Evolutionary conservation across 1,140 invertebrate genomes (phyloP).

Genomic region (Mylabris phalerata): DNA sequence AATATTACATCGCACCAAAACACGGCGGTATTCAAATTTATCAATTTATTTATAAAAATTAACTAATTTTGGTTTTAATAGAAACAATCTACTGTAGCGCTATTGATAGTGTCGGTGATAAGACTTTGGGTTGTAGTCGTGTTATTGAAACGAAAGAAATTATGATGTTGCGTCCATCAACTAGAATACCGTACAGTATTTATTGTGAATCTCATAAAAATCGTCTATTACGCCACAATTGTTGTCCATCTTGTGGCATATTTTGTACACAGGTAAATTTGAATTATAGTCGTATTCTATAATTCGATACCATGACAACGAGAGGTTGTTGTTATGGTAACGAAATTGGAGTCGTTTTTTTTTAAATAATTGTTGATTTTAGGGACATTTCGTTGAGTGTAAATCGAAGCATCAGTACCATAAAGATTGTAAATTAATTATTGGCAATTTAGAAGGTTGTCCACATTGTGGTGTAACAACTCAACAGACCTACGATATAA

Average conservation of each 20-base stretch:
- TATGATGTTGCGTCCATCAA: constrained; percentile 63
- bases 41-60: background rate
- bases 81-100: constrained; percentile 31
- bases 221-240: constrained; percentile 73
- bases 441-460: constrained; percentile 45
- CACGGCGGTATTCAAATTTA: no score
- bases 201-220: constrained; percentile 74
- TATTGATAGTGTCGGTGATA: constrained; percentile 33
- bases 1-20: constrained; percentile 6
- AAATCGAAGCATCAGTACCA: constrained; percentile 61
- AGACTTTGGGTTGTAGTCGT: constrained; percentile 37
- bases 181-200: constrained; percentile 75
- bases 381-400: constrained; percentile 65
- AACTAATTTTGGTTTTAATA: constrained; percentile 15
- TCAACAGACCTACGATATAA: constrained; percentile 47
- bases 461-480: constrained; percentile 61
- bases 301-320: no score
- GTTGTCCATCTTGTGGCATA: constrained; percentile 82
- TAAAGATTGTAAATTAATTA: constrained; percentile 53
- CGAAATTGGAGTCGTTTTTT: background rate
- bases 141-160: constrained; percentile 22
- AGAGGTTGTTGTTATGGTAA: no score
- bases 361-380: constrained; percentile 16
- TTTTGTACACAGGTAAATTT: constrained; percentile 76
- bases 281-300: no score